Base-by-base conservation (phyloP, 1,140 invertebrate genomes). In the Drosophila rufa region DNA sequence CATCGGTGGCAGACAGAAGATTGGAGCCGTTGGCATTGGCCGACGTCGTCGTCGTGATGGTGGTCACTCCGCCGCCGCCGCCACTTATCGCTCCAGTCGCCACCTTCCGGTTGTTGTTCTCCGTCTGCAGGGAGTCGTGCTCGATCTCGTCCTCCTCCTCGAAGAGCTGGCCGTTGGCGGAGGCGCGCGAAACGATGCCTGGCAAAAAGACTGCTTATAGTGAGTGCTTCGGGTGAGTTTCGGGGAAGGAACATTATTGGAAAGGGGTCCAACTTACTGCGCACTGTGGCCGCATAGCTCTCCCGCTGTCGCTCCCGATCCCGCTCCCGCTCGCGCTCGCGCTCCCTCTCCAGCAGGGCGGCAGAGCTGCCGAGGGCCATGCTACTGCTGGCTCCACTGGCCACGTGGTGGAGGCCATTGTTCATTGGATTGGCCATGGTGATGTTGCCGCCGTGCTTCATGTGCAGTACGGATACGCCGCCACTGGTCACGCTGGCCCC, bases 341-440 rank as follows among this genome's bases (percentile, higher is more conserved):
- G 75, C 30, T 91, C 87, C 6, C 86, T 76, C 51, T 92, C 83
- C 59, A 82, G 48, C 51, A 91, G 46, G 3, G 77, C 70, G 38
- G 80, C 78, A 15, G 90, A 77, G 38, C 79, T 87, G 40, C 94
- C 94, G 0, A 94, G 93, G 4, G 93, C 94, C 60, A 94, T 93
- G 79, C 94, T 94, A 81, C 94, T 93, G 71, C 94, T 91, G 15
- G 94, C 94, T 27, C 93, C 93, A 17, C 75, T 82, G 45, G 62
- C 82, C 46, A 89, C 81, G 68, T 89, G 79, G 56, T 81, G 75
- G 14, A 92, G 60, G 2, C 89, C 85, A 75, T 92, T 93, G 33
- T 85, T 90, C 9, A 92, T 92, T 2, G 92, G 92, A 80, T 92
- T 92, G 22, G 90, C 64, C 80, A 92, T 89, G 4, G 82, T 80